Evolutionary conservation across 2,797 vertebrate species (phyloP), one percentile per base, ranked within the genome.

Genomic region (Emydoidea blandingii): DNA sequence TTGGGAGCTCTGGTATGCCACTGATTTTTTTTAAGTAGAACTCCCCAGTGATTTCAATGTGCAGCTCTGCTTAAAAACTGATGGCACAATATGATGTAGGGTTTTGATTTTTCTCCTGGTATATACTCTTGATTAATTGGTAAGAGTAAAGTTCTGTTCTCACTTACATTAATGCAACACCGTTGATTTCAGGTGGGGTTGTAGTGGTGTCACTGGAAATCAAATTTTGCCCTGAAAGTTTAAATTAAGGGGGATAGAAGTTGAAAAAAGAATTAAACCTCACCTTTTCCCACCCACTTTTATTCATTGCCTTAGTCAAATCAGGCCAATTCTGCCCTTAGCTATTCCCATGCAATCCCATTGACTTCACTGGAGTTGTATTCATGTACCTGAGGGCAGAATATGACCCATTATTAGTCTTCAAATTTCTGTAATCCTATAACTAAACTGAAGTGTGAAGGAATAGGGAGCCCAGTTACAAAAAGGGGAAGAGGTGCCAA

Each of bases 91-190:
- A 89, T 31, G 65, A 68, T 81, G n/a, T 85, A 41, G 47, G 6
- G 9, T 2, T 1, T 88, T 95, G 81, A 80, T 3, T 86, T 87
- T 87, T 83, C 37, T 92, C 88, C 34, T 68, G 86, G 80, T 87
- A 86, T 86, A 29, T 68, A 47, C 82, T 82, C 41, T 79, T 21
- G 57, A 57, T 74, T 34, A 84, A 82, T 8, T 3, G 3, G 72
- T 47, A 59, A 5, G 3, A 89, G 12, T 44, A 1, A 25, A 37
- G 78, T 49, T 74, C 31, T 72, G 68, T 54, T 3, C 54, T 81
- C 79, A 25, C 53, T 37, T 74, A 54, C 81, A 87, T 52, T 68
- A 89, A 53, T 12, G 76, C 29, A 54, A 18, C 10, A 72, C 37
- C 6, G 5, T 25, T 41, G n/a, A 23, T 86, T 37, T 72, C 50